phyloP scores from a whole-genome alignment of 92 coral and sea anemone genomes.

The Hydrozoanthus gracilis region DNA sequence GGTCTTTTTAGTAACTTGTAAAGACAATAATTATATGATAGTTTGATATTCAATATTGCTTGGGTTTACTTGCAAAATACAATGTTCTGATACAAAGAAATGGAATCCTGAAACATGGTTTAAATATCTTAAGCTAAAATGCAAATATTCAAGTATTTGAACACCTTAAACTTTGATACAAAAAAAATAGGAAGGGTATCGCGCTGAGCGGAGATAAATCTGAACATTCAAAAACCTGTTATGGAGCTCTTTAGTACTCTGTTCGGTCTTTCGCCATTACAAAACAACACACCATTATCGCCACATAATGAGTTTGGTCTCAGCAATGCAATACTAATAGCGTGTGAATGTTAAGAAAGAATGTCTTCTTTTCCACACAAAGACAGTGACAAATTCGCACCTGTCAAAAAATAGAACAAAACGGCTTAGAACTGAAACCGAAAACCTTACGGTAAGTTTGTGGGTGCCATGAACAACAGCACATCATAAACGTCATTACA shows the following conservation, averaged over 20 bases:
- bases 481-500: neutral
- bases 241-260: conserved; percentile 21
- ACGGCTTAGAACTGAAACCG: neutral
- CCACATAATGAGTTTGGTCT: neutral
- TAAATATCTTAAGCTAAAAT: neutral
- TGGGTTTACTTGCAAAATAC: neutral
- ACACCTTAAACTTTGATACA: neutral
- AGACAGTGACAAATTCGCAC: neutral
- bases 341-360: neutral
- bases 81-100: neutral
- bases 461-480: neutral
- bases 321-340: neutral
- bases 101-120: neutral
- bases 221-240: conserved; percentile 1
- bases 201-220: neutral
- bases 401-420: conserved; percentile 5
- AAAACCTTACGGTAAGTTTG: neutral
- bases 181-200: neutral
- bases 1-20: conserved; percentile 13
- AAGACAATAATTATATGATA: neutral
- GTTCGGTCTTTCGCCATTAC: neutral
- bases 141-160: neutral
- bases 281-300: neutral
- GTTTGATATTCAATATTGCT: neutral
- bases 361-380: neutral